phyloP scores from a whole-genome alignment of 1,140 invertebrate species.

The roundworm (Caenorhabditis elegans) region WBcel235 BX284606.5:12825001-12825500 shows the following conservation, averaged over 20 bases:
- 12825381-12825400: constrained; percentile 26
- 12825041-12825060: constrained; percentile 1
- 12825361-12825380: constrained; percentile 30
- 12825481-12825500: not conserved
- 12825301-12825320: not conserved
- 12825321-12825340: constrained; percentile 24
- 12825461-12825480: not conserved
- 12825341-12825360: constrained; percentile 27
- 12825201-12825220: not conserved
- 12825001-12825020: too few species aligned
- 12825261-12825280: not conserved
- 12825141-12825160: too few species aligned
- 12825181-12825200: not conserved
- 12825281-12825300: not conserved
- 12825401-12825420: constrained; percentile 13
- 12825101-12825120: not conserved
- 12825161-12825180: too few species aligned
- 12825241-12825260: constrained; percentile 1
- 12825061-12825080: not conserved
- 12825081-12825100: not conserved
- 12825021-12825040: not conserved
- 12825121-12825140: not conserved
- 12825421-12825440: too few species aligned
- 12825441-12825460: not conserved
- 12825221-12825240: constrained; percentile 3